phyloP scores from a whole-genome alignment of 2,797 vertebrate genomes.

The Phylloscopus collybita region DNA sequence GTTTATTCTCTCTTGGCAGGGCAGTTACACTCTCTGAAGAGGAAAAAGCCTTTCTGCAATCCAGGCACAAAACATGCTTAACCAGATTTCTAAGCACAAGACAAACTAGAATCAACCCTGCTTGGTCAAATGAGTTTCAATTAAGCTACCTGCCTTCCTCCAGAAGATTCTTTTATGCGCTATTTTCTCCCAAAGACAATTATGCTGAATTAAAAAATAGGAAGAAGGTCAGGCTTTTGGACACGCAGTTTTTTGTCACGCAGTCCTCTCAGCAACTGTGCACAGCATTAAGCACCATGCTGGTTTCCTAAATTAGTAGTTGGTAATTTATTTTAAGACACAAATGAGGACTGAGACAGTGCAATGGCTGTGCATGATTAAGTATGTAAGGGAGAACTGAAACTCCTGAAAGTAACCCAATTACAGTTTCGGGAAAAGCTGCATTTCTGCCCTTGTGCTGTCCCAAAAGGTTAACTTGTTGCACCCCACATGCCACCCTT shows the following conservation, averaged over 20 bases:
- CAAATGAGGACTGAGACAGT: not conserved
- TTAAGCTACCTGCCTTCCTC: not conserved
- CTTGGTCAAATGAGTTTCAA: not conserved
- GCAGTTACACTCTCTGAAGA: not conserved
- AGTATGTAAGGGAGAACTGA: not conserved
- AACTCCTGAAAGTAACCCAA: rapidly evolving
- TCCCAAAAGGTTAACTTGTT: not conserved
- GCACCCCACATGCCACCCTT: not conserved
- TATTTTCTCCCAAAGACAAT: not conserved
- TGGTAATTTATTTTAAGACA: not conserved
- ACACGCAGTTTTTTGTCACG: too few relatives aligned
- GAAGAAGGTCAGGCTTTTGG: not conserved
- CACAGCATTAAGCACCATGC: not conserved
- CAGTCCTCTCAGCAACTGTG: not conserved
- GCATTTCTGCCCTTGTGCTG: not conserved
- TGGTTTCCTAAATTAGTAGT: not conserved
- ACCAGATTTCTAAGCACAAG: not conserved
- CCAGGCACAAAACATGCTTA: not conserved
- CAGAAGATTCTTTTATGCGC: not conserved
- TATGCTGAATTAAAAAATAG: not conserved
- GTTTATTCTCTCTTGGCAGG: not conserved
- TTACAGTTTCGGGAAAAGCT: not conserved
- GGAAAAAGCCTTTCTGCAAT: not conserved
- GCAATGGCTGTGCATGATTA: rapidly evolving
- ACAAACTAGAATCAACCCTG: not conserved